Evolutionary conservation across 2,797 vertebrate species (phyloP).

Genomic region (Selene dorsalis): DNA sequence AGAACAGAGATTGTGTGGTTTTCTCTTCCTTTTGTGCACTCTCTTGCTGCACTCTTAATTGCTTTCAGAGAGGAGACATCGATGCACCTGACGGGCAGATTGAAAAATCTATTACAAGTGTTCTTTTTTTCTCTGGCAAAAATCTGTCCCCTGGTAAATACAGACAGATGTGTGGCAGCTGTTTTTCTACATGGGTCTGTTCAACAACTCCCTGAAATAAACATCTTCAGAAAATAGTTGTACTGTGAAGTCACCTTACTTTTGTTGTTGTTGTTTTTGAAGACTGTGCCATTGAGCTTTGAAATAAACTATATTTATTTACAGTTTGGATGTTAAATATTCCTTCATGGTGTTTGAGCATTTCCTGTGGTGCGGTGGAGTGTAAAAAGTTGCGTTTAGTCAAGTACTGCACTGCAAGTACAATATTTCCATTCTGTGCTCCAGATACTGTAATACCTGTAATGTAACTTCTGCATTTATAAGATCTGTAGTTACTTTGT

Average conservation of each 20-base stretch:
- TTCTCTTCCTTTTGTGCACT: not conserved
- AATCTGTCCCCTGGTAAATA: not conserved
- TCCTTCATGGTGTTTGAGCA: not conserved
- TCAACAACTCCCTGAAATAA: not conserved
- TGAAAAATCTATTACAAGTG: not conserved
- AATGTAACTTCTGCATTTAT: not conserved
- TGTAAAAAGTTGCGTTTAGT: not conserved
- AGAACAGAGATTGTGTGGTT: conserved; percentile 23
- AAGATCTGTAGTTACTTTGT: not conserved
- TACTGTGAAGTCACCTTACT: not conserved
- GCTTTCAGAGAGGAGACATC: not conserved
- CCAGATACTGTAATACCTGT: not conserved
- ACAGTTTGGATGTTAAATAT: not conserved
- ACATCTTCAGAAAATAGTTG: not conserved
- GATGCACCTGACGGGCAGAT: not conserved
- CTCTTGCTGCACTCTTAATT: not conserved
- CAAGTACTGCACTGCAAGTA: not conserved
- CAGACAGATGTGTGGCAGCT: not conserved
- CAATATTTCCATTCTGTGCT: not conserved
- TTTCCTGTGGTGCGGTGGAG: not conserved
- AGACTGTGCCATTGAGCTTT: not conserved
- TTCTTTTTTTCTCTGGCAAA: not conserved
- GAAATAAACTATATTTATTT: not conserved
- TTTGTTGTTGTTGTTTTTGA: not conserved
- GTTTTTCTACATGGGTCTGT: not conserved